phyloP scores from a whole-genome alignment of 1,140 invertebrate species.

The Polypedilum pembai region DNA sequence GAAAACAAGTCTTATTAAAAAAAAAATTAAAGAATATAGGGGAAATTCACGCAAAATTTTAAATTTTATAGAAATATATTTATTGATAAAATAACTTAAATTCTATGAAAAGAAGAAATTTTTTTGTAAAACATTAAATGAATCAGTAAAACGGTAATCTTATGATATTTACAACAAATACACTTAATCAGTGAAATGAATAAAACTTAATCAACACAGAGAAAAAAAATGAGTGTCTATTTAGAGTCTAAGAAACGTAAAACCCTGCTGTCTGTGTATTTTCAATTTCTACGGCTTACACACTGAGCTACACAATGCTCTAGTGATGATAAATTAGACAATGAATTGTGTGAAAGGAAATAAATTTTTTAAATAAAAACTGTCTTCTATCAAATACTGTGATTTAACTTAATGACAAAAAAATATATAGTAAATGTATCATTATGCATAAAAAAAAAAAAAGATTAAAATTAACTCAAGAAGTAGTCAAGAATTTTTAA shows the following conservation, averaged over 20 bases:
- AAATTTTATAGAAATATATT: background rate
- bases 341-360: too few relatives aligned
- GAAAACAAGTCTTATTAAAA: background rate
- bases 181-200: too few relatives aligned
- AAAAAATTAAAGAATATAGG: background rate
- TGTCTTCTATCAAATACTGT: slow-evolving; percentile 27
- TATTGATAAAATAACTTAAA: too few relatives aligned
- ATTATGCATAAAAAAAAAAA: too few relatives aligned
- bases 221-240: too few relatives aligned
- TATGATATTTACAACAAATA: background rate
- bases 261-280: too few relatives aligned
- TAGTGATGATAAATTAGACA: too few relatives aligned
- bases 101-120: background rate
- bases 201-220: too few relatives aligned
- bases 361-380: slow-evolving; percentile 4
- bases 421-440: background rate
- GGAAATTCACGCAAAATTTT: slow-evolving; percentile 11
- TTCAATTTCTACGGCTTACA: too few relatives aligned
- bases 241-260: too few relatives aligned
- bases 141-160: slow-evolving; percentile 18
- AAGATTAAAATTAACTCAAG: too few relatives aligned
- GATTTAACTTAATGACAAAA: background rate
- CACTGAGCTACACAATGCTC: too few relatives aligned
- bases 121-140: slow-evolving; percentile 6
- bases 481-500: background rate